Base-by-base conservation (phyloP, 2,797 vertebrate genomes). In the Chelon labrosus region DNA sequence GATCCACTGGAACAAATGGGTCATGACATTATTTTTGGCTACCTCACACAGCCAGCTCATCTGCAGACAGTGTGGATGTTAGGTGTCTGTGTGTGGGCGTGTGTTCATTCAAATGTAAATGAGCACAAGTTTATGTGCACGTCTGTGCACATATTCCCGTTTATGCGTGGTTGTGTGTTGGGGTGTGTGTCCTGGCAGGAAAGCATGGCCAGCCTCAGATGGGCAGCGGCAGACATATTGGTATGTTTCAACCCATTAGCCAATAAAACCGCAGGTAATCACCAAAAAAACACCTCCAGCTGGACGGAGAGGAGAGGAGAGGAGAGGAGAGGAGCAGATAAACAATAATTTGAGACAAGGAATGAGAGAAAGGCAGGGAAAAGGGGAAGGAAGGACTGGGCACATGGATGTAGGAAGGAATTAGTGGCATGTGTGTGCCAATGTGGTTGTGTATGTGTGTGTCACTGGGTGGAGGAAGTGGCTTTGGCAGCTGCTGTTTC, bases 201-300 rank as follows among this genome's bases (percentile, higher is more conserved):
- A 86, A 86, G 79, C 79, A 60, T 65, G 77, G 70, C 88, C 79
- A 73, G 88, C 70, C 88, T 91, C 80, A 84, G 87, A 94, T 90
- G 89, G 87, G 91, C 90, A 91, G 86, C 80, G 77, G 89, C 88
- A 92, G 90, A 94, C 95, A 95, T 95, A 95, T 94, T 95, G 95
- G 94, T 95, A 90, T 95, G 94, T 94, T 95, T 95, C 94, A 94
- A 94, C 85, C 93, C 94, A 95, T 95, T 95, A 95, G 92, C 94
- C 94, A 95, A 95, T 95, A 92, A 94, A 94, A 94, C 93, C 81
- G 90, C 91, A 93, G 92, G 92, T 94, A 94, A 94, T 95, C 93
- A 94, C 89, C 93, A 93, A 93, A 92, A 91, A 92, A 92, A 90
- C 84, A 90, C 91, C 82, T 95, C 94, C 94, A 95, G 93, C 93